phyloP scores from a whole-genome alignment of 2,113 vertebrate genomes.

The Heterocephalus glaber region DNA sequence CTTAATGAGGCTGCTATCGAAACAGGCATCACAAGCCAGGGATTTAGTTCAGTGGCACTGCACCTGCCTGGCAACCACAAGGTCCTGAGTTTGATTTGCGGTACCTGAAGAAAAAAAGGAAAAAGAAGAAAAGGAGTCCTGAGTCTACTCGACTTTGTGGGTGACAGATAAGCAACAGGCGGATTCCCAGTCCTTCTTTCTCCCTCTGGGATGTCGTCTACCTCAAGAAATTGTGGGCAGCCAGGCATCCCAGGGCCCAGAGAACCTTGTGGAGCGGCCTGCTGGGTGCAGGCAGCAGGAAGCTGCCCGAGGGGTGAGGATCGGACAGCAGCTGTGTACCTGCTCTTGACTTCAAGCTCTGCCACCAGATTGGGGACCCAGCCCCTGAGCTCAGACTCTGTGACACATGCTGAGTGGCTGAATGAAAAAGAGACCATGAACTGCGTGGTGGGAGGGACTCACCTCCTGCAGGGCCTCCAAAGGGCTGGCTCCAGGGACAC shows the following conservation, averaged over 20 bases:
- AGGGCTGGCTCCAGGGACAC: background rate
- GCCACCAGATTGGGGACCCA: background rate
- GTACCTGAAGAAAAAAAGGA: too few relatives aligned
- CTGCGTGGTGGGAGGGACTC: background rate
- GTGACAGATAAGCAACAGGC: background rate
- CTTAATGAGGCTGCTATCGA: background rate
- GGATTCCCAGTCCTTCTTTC: too few relatives aligned
- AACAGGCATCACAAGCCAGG: background rate
- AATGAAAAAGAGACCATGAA: background rate
- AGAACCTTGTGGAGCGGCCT: background rate
- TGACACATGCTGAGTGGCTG: background rate
- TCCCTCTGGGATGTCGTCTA: background rate
- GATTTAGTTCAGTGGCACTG: too few relatives aligned
- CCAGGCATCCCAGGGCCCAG: background rate
- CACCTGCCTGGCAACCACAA: too few relatives aligned
- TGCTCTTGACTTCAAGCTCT: background rate
- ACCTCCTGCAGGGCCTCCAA: background rate
- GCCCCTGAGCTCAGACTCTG: background rate
- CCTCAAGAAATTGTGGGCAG: background rate
- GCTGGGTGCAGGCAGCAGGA: background rate
- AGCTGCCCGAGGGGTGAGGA: background rate
- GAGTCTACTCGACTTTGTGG: accelerated
- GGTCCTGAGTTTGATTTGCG: too few relatives aligned
- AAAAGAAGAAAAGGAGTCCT: too few relatives aligned
- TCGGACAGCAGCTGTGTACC: background rate